A percentile compares a stretch with the other conserved stretches of the same genome.
phyloP scores from a whole-genome alignment of 2,888 invertebrate species.

The Lithosia quadra region DNA sequence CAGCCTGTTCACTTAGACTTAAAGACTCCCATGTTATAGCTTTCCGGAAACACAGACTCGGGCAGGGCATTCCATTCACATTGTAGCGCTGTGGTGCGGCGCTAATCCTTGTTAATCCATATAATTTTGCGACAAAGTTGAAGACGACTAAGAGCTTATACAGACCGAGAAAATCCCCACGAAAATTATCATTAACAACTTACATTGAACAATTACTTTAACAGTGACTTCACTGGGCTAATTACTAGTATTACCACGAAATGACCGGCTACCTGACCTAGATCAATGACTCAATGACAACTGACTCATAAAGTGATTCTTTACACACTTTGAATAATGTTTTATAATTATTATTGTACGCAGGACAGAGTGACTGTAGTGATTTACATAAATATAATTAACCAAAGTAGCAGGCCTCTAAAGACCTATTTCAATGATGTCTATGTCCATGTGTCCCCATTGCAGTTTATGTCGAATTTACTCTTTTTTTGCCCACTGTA shows the following conservation, averaged over 20 bases:
- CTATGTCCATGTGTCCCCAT: too few relatives aligned
- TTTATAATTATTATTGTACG: neutral
- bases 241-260: constrained; percentile 6
- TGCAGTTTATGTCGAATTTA: too few relatives aligned
- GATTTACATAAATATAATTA: neutral
- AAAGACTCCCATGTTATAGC: too few relatives aligned
- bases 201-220: neutral
- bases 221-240: neutral
- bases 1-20: too few relatives aligned
- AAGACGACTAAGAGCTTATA: too few relatives aligned
- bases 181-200: neutral
- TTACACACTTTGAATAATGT: constrained; percentile 14
- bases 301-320: constrained; percentile 10
- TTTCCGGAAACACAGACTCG: too few relatives aligned
- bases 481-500: too few relatives aligned
- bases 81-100: too few relatives aligned
- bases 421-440: neutral
- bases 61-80: too few relatives aligned
- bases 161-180: too few relatives aligned
- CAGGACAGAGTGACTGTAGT: neutral
- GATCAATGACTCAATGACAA: constrained; percentile 7
- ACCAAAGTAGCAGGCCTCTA: neutral
- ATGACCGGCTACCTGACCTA: constrained; percentile 4
- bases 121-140: too few relatives aligned
- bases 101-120: too few relatives aligned